phyloP scores from a whole-genome alignment of 2,797 vertebrate genomes.

The Selene dorsalis region DNA sequence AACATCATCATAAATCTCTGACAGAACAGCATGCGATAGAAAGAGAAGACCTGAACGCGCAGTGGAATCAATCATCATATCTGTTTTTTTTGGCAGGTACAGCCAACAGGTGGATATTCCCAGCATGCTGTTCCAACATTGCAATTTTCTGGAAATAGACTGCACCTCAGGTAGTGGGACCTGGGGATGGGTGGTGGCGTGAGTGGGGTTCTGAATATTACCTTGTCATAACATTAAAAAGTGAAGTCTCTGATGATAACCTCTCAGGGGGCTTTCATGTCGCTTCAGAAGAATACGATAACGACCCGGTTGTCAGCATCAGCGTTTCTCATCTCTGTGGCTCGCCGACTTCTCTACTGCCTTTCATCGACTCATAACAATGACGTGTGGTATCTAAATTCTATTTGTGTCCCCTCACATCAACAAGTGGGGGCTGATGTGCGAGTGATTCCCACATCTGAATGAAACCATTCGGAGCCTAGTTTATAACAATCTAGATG shows the following conservation, averaged over 20 bases:
- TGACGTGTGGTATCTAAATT: neutral
- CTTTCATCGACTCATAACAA: too few relatives aligned
- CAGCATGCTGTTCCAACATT: neutral
- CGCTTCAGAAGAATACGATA: slow-evolving; percentile 8
- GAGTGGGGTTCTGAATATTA: neutral
- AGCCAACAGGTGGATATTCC: neutral
- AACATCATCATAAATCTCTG: neutral
- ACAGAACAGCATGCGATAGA: neutral
- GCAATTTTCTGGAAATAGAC: neutral
- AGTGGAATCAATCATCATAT: neutral
- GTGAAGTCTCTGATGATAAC: slow-evolving; percentile 9
- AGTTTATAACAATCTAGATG: neutral
- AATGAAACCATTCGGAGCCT: neutral
- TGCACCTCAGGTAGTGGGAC: neutral
- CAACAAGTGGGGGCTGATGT: neutral
- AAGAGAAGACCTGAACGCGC: neutral
- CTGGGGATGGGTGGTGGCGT: too few relatives aligned
- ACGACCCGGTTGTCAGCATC: neutral
- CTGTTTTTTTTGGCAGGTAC: neutral
- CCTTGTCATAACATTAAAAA: neutral
- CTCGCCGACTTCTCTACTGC: too few relatives aligned
- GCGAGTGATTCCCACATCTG: neutral
- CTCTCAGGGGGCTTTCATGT: neutral
- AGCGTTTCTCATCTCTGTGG: too few relatives aligned
- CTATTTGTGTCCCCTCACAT: neutral